Percentiles rank a stretch among this genome's conserved stretches.
Evolutionary conservation across 2,888 invertebrate genomes (phyloP).

Genomic region (Dynastes maya): DNA sequence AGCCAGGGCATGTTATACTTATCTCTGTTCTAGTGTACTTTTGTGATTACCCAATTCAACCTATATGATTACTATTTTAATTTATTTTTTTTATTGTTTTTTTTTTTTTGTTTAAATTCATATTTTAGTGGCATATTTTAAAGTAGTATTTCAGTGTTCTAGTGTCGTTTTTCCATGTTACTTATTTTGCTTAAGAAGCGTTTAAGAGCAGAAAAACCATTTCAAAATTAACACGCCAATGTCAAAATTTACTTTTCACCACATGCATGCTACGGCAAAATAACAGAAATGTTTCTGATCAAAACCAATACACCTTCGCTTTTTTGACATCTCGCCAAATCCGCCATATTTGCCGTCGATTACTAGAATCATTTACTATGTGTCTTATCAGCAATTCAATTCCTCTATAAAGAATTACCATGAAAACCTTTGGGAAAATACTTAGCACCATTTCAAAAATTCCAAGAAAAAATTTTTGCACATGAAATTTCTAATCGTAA

Average conservation of each 20-base stretch:
- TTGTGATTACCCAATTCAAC: conserved; percentile 33
- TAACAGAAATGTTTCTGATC: neutral
- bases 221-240: conserved; percentile 24
- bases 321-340: conserved; percentile 12
- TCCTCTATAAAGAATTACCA: too few relatives aligned
- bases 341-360: neutral
- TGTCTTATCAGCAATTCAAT: neutral
- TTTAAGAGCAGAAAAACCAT: conserved; percentile 22
- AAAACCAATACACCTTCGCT: neutral
- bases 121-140: conserved; percentile 43
- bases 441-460: too few relatives aligned
- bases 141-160: conserved; percentile 36
- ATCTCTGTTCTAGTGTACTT: conserved; percentile 60
- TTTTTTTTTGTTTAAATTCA: conserved; percentile 5
- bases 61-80: conserved; percentile 22
- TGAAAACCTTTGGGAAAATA: too few relatives aligned
- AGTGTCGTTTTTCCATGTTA: conserved; percentile 7
- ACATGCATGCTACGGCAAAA: conserved; percentile 5
- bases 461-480: too few relatives aligned
- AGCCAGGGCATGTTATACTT: conserved; percentile 91
- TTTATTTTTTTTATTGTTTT: conserved; percentile 17
- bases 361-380: neutral
- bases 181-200: conserved; percentile 7
- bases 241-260: neutral
- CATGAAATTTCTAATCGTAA: too few relatives aligned